These are phyloP conservation scores for Onychorhynchus coronatus DNA, from an alignment of 2,113 vertebrate genomes.

Conservation along the genomic window DNA sequence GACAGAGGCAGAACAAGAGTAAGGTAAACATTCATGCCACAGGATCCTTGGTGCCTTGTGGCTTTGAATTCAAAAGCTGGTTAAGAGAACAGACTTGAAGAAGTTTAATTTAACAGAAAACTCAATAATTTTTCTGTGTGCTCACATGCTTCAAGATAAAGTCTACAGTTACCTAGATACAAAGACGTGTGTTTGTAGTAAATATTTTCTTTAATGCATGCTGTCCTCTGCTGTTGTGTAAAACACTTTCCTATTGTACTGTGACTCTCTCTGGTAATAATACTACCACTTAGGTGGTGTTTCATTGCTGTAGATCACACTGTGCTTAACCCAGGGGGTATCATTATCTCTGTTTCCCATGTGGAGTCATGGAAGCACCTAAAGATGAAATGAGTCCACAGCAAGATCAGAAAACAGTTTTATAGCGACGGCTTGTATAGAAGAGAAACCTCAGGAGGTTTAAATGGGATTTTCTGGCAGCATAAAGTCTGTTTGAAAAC, in stretches of 20 bases:
- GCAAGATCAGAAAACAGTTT: background rate
- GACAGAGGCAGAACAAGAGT: background rate
- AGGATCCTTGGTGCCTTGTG: background rate
- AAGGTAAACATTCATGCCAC: background rate
- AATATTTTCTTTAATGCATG: conserved; percentile 44
- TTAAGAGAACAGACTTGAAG: background rate
- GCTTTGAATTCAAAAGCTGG: background rate
- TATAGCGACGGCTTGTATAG: background rate
- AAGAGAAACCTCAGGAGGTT: background rate
- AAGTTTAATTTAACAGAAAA: background rate
- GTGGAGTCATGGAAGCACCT: background rate
- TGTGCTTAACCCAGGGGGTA: conserved; percentile 4
- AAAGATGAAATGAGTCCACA: background rate
- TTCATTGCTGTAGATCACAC: background rate
- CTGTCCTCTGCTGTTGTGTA: conserved; percentile 33
- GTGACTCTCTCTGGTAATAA: background rate
- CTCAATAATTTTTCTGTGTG: background rate
- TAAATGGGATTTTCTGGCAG: background rate
- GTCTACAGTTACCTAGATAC: background rate
- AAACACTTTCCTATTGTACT: conserved; percentile 7
- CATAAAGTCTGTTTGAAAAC: background rate
- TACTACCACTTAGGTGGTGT: conserved; percentile 8
- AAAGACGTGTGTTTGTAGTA: conserved; percentile 10
- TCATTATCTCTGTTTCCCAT: conserved; percentile 49
- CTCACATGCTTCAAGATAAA: background rate